phyloP scores from a whole-genome alignment of 2,797 vertebrate genomes.

The Acrossocheilus wenchowensis region DNA sequence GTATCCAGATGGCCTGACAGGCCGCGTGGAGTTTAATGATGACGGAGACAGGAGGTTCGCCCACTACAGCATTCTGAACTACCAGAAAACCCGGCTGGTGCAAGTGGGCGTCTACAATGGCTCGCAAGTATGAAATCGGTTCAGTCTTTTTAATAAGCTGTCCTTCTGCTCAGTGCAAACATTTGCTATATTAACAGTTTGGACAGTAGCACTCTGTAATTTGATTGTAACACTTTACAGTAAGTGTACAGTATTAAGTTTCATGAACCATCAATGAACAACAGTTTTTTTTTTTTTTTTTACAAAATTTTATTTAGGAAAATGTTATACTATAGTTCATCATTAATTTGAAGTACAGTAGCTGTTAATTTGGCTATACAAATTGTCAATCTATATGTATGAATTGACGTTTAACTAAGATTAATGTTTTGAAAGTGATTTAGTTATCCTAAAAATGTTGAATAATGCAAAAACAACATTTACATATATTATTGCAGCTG shows the following conservation, averaged over 20 bases:
- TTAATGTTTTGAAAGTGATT: background rate
- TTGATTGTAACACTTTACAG: conserved; percentile 20
- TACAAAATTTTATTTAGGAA: too few relatives aligned
- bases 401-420: background rate
- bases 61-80: conserved; percentile 96
- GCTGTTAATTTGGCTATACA: background rate
- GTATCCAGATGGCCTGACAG: conserved; percentile 92
- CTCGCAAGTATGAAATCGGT: conserved; percentile 82
- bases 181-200: conserved; percentile 30
- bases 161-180: conserved; percentile 2
- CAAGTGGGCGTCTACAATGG: conserved; percentile 96
- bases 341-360: background rate
- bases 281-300: too few relatives aligned
- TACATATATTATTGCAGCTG: background rate
- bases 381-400: background rate
- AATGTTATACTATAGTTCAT: background rate
- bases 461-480: background rate
- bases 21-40: conserved; percentile 95
- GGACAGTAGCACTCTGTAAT: background rate
- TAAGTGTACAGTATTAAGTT: background rate
- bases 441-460: background rate
- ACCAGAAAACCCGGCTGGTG: conserved; percentile 92
- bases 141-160: conserved; percentile 24
- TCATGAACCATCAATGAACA: background rate
- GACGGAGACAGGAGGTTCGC: conserved; percentile 95